Evolutionary conservation across 2,888 invertebrate species (phyloP).

Genomic region (Athalia cordata): DNA sequence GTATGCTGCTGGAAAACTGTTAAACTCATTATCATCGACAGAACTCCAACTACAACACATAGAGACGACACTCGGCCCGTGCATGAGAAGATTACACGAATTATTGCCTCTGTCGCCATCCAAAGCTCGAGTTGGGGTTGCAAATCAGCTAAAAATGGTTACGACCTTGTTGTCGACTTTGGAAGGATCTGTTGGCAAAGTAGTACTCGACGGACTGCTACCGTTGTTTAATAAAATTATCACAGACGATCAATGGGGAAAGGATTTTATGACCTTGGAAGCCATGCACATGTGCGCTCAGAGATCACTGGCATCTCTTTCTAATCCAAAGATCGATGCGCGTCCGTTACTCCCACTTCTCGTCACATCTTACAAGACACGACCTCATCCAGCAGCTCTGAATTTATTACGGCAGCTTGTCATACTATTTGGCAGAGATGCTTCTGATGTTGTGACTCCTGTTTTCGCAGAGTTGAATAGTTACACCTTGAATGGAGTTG

Average conservation of each 20-base stretch:
- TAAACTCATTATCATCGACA: slow-evolving; percentile 79
- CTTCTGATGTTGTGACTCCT: slow-evolving; percentile 62
- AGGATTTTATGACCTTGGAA: slow-evolving; percentile 80
- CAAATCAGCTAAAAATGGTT: slow-evolving; percentile 81
- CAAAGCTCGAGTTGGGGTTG: slow-evolving; percentile 70
- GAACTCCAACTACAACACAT: slow-evolving; percentile 82
- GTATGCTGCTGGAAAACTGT: slow-evolving; percentile 84
- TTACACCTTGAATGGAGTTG: slow-evolving; percentile 66
- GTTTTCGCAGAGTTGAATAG: slow-evolving; percentile 64
- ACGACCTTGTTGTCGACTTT: slow-evolving; percentile 80
- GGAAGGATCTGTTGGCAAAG: slow-evolving; percentile 74
- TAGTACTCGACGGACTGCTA: slow-evolving; percentile 70
- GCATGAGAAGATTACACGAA: slow-evolving; percentile 78
- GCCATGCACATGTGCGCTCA: slow-evolving; percentile 73
- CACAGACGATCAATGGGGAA: slow-evolving; percentile 77
- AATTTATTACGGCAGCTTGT: slow-evolving; percentile 70
- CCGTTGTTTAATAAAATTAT: slow-evolving; percentile 79
- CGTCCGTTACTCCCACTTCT: slow-evolving; percentile 61
- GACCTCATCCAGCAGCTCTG: slow-evolving; percentile 73
- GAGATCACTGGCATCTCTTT: slow-evolving; percentile 64
- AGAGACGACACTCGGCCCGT: slow-evolving; percentile 82
- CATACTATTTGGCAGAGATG: slow-evolving; percentile 72
- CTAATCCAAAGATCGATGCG: slow-evolving; percentile 65
- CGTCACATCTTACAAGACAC: slow-evolving; percentile 70
- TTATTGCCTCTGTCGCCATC: slow-evolving; percentile 66